These are phyloP conservation scores for Drosophila formosana DNA, from an alignment of 2,888 invertebrate species.

Conservation along the genomic window DNA sequence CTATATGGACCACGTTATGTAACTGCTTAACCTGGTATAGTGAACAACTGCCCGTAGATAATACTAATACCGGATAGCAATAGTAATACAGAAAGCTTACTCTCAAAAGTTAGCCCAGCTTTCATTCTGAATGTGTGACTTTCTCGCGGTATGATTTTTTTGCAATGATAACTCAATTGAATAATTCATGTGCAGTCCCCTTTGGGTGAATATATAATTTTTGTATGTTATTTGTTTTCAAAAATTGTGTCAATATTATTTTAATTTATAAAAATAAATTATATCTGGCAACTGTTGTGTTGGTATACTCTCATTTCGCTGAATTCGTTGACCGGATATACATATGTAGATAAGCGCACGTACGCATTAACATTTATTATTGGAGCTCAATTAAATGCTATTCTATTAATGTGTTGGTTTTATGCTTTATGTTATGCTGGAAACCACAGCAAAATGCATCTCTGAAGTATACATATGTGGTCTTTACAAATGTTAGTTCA, in stretches of 20 bases:
- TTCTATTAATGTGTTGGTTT: neutral
- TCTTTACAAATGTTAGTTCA: no score
- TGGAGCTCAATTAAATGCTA: neutral
- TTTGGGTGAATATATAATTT: slow-evolving; percentile 23
- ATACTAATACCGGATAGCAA: slow-evolving; percentile 27
- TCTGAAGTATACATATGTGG: no score
- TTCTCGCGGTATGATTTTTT: slow-evolving; percentile 16
- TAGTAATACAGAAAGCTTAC: slow-evolving; percentile 27
- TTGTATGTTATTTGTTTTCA: slow-evolving; percentile 38
- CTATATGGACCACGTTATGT: neutral
- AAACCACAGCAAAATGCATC: no score
- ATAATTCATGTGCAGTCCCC: slow-evolving; percentile 6
- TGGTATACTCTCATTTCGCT: neutral
- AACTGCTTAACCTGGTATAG: slow-evolving; percentile 38
- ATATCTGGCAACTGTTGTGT: slow-evolving; percentile 21
- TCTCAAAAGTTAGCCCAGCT: slow-evolving; percentile 15
- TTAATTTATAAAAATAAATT: slow-evolving; percentile 35
- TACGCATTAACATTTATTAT: neutral
- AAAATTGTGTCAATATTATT: slow-evolving; percentile 48
- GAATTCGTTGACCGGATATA: slow-evolving; percentile 6
- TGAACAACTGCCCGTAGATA: slow-evolving; percentile 37
- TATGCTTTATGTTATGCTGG: neutral
- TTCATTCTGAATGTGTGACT: slow-evolving; percentile 43
- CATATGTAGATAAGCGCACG: neutral
- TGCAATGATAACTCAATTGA: slow-evolving; percentile 38